Conservation (phyloP, 2,888 invertebrate genomes). For the Hyposoter dolosus region DNA sequence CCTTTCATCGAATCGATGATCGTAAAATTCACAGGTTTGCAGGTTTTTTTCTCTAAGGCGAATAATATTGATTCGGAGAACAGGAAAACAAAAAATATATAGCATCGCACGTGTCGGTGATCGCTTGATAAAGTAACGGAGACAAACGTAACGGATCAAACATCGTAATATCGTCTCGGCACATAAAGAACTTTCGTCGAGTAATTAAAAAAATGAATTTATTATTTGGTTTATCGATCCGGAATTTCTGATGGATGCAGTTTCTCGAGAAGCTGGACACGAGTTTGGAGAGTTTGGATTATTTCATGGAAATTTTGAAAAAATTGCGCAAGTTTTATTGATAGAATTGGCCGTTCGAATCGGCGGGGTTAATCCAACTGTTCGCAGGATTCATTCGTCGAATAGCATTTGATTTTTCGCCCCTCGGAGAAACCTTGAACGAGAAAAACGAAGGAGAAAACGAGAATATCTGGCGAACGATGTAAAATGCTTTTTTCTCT, state of each 20-base stretch:
- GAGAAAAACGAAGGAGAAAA: conserved; percentile 27
- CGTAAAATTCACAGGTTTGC: conserved; percentile 1
- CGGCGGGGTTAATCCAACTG: neutral
- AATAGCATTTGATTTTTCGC: neutral
- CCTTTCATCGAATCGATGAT: neutral
- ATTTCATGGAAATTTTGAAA: neutral
- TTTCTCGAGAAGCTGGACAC: neutral
- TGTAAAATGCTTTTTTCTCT: neutral
- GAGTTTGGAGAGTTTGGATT: neutral
- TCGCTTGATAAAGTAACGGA: neutral
- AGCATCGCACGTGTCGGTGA: neutral
- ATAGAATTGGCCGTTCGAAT: neutral
- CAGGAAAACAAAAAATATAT: neutral
- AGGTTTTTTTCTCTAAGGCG: neutral
- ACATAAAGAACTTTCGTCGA: neutral
- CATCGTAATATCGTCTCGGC: neutral
- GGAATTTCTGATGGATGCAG: neutral
- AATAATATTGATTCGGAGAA: neutral
- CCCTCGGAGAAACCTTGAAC: conserved; percentile 35
- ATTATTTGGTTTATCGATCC: neutral
- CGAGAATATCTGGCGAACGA: conserved; percentile 8
- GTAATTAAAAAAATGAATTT: neutral
- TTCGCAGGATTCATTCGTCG: neutral
- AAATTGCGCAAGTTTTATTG: neutral
- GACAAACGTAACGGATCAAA: neutral